Evolutionary conservation across 2,113 vertebrate genomes (phyloP), one percentile per base, ranked within the genome.

Genomic region (Tenebrosternarchus preto): DNA sequence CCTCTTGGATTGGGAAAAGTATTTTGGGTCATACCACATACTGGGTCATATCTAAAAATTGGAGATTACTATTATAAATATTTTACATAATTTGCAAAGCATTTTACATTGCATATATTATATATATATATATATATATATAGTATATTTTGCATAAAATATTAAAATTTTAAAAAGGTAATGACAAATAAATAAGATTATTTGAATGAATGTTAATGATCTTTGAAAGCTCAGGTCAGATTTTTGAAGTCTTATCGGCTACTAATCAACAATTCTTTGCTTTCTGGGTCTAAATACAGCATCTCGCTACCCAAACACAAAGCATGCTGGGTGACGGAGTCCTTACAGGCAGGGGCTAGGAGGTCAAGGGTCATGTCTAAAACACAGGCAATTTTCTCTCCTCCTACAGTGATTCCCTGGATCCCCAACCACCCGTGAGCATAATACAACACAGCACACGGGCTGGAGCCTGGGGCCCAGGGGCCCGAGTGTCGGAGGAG

Each of bases 341-440:
- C 31, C 5, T 67, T n/a, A 16, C 7, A 22, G 64, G 19, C 5
- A 33, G 31, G 20, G 64, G 11, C 4, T 12, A 24, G 59, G 59
- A 1, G 22, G 33, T 5, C 3, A 20, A 20, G 19, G 31, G 15
- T 5, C 33, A 68, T 68, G 64, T 68, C 64, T 73, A 56, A 74
- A 82, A 76, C 22, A 55, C 73, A 39, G 80, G 59, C 82, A 17
- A 46, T 60, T 68, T 71, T 57, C 76, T 80, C 67, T 73, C 64
- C 83, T 83, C 59, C 75, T 85, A 85, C 80, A 66, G 73, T 53
- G 43, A 27, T 64, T 76, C 68, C 78, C 82, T 53, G 43, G 22
- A 69, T 76, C 68, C 78, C 82, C 80, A 31, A 20, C 82, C 76
- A 76, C 71, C 53, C 27, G 82, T 68, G 71, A 77, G 80, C 67